These are phyloP conservation scores for Chymomyza procnemis DNA, from an alignment of 2,888 invertebrate genomes.

Conservation along the genomic window DNA sequence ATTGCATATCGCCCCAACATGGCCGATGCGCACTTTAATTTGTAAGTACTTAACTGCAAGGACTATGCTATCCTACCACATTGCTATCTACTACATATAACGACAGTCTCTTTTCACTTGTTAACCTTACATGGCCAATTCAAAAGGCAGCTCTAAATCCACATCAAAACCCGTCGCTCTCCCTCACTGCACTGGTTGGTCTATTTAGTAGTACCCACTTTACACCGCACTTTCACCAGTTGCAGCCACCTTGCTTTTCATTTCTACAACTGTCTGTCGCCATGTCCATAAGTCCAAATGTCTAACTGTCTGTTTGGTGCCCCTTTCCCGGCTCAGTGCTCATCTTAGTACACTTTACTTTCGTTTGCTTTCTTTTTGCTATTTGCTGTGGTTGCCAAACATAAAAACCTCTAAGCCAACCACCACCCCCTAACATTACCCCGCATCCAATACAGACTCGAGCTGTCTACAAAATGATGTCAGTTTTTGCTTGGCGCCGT, in stretches of 20 bases:
- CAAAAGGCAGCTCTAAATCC: not conserved
- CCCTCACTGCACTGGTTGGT: not conserved
- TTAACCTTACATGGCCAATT: conserved; percentile 4
- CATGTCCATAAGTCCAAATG: not conserved
- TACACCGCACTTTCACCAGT: not conserved
- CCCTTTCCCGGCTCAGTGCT: not conserved
- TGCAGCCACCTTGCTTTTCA: not conserved
- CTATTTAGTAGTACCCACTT: not conserved
- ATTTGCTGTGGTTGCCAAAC: conserved; percentile 24
- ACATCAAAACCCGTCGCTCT: not conserved
- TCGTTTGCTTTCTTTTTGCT: conserved; percentile 13
- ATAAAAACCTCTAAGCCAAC: conserved; percentile 27
- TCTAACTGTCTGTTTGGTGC: not conserved
- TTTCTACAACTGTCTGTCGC: conserved; percentile 1
- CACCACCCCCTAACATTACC: not conserved
- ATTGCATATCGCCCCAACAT: conserved; percentile 94
- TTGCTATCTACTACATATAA: not conserved
- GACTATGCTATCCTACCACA: not conserved
- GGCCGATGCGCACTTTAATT: conserved; percentile 99
- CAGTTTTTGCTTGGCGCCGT: conserved; percentile 41
- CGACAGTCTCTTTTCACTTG: not conserved
- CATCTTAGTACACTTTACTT: not conserved
- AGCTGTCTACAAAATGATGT: conserved; percentile 41
- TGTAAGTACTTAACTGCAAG: conserved; percentile 85
- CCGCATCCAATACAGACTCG: not conserved